Evolutionary conservation across 2,113 vertebrate genomes (phyloP), one percentile per base, ranked within the genome.

Genomic region (Octodon degus): DNA sequence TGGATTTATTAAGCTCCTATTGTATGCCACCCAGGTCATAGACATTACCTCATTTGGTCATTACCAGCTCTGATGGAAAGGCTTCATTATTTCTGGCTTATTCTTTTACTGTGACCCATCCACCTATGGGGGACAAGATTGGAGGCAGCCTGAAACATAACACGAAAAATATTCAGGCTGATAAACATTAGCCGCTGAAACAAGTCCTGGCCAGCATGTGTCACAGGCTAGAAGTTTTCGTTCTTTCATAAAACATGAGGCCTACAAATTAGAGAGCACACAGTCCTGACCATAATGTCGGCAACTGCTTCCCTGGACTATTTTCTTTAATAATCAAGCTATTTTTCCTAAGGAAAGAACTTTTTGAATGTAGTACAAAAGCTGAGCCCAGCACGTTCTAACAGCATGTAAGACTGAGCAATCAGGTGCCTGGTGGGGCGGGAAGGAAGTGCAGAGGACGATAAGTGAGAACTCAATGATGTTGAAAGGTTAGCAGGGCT

Each of bases 231-330:
- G 43, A 91, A 63, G 60, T 83, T 87, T 88, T 92, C 86, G 17
- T 93, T 95, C 89, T 90, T 81, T 96, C 79, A 91, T 91, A 91
- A 96, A 94, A 81, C 85, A 93, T 3, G 22, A 95, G 93, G 85
- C 47, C 76, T 90, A 87, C 91, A 97, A 96, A 95, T 97, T 96
- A 97, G 84, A 97, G 91, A 68, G 89, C 62, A 86, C 67, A 43
- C 3, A 3, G 82, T 92, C 74, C 58, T 72, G 43, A 81, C 70
- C 19, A 30, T 32, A 76, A 58, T 5, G 25, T 88, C 93, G 91
- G 87, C 74, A 86, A 92, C 89, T 1, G 7, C 79, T 95, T 90
- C 81, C 37, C 83, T 60, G 12, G 27, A 88, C 62, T 95, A 53
- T 88, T 92, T 89, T 95, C 70, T 96, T 96, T 95, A 95, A 95